These are phyloP conservation scores for Branchellion lobata DNA, from an alignment of 2,888 invertebrate species.

Conservation along the genomic window DNA sequence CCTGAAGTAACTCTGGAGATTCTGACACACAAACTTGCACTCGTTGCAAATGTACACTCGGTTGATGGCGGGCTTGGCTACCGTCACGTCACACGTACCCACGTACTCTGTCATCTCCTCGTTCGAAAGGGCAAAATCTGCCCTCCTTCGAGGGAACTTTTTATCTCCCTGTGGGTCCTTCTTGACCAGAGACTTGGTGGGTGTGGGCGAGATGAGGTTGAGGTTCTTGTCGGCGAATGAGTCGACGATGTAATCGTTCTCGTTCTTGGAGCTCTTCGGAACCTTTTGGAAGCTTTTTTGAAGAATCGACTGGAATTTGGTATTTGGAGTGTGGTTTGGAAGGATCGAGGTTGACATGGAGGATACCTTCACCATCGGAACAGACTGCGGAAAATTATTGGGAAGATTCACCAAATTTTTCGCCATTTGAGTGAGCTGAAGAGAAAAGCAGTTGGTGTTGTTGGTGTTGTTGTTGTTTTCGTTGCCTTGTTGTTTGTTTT, in stretches of 20 bases:
- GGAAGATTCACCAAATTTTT: slow-evolving; percentile 29
- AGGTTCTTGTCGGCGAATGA: slow-evolving; percentile 39
- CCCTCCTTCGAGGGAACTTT: slow-evolving; percentile 50
- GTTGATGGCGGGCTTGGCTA: slow-evolving; percentile 3
- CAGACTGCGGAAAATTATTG: background rate
- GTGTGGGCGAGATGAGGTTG: background rate
- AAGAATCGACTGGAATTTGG: too few species aligned
- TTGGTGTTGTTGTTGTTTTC: background rate
- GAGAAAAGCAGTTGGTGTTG: slow-evolving; percentile 30
- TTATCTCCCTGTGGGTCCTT: slow-evolving; percentile 48
- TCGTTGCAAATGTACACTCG: slow-evolving; percentile 50
- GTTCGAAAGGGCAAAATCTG: slow-evolving; percentile 51
- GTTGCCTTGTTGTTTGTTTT: too few species aligned
- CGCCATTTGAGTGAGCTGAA: slow-evolving; percentile 35
- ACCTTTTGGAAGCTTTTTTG: too few species aligned
- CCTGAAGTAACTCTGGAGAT: slow-evolving; percentile 50
- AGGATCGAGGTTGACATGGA: background rate
- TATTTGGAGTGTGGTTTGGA: background rate
- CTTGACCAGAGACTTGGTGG: too few species aligned
- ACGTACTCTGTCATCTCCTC: slow-evolving; percentile 54
- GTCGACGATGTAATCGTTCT: slow-evolving; percentile 53
- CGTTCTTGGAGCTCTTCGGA: slow-evolving; percentile 46
- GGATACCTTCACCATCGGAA: background rate
- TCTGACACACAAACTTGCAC: slow-evolving; percentile 49
- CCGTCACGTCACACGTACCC: slow-evolving; percentile 44